These are phyloP conservation scores for Takifugu bimaculatus DNA, from an alignment of 2,113 vertebrate genomes.

Conservation along the genomic window DNA sequence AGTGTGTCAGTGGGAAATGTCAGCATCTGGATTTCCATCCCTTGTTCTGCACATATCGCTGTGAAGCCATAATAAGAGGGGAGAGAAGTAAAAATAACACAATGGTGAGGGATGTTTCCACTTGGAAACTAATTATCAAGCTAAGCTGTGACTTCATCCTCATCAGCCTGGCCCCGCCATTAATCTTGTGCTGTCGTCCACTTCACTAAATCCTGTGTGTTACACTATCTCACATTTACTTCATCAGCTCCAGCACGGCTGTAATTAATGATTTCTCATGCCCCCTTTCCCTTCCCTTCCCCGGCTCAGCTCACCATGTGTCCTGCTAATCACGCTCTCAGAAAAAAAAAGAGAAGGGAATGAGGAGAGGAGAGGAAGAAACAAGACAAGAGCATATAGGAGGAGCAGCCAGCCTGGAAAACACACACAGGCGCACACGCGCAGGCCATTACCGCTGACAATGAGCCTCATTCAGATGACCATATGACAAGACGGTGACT, in stretches of 20 bases:
- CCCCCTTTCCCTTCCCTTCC: conserved; percentile 70
- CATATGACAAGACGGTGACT: conserved; percentile 71
- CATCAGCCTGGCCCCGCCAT: conserved; percentile 77
- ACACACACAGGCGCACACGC: conserved; percentile 26
- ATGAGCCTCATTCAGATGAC: conserved; percentile 71
- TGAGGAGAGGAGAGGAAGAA: background rate
- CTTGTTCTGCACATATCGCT: conserved; percentile 49
- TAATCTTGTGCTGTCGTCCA: conserved; percentile 83
- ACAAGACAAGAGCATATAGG: conserved; percentile 47
- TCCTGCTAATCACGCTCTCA: conserved; percentile 70
- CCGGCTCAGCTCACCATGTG: conserved; percentile 73
- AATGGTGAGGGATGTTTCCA: conserved; percentile 74
- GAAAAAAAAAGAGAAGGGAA: conserved; percentile 37
- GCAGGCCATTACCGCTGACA: conserved; percentile 52
- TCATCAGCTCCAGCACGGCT: conserved; percentile 77
- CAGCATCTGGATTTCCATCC: conserved; percentile 22
- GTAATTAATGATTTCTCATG: conserved; percentile 81
- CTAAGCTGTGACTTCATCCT: conserved; percentile 77
- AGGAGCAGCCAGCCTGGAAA: conserved; percentile 63
- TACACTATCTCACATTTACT: conserved; percentile 82
- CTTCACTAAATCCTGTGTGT: conserved; percentile 81
- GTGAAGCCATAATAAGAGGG: conserved; percentile 57
- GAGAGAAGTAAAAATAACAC: conserved; percentile 73
- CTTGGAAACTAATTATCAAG: conserved; percentile 80
- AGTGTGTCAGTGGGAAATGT: conserved; percentile 26